These are phyloP conservation scores for Microtus pennsylvanicus DNA, from an alignment of 2,113 vertebrate genomes.

Conservation along the genomic window DNA sequence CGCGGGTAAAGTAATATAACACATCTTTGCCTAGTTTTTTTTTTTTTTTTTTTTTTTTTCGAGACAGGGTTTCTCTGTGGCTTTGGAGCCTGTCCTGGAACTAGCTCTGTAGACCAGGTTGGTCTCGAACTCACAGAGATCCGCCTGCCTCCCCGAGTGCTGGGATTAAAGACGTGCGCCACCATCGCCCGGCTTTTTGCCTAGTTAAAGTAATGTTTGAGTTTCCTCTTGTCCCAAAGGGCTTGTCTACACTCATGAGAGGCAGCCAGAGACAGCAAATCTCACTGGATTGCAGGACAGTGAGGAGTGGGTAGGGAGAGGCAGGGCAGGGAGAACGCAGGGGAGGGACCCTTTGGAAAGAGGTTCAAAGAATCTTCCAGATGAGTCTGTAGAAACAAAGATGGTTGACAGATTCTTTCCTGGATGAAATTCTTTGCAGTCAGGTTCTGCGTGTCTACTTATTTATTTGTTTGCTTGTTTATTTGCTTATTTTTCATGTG, in stretches of 20 bases:
- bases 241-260: rapidly evolving
- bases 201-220: not conserved
- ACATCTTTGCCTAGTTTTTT: not conserved
- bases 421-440: not conserved
- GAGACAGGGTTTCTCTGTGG: no score
- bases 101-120: no score
- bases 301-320: not conserved
- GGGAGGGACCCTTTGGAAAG: not conserved
- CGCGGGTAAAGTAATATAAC: not conserved
- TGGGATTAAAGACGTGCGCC: no score
- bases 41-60: no score
- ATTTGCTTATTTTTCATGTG: not conserved
- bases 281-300: not conserved
- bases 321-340: not conserved
- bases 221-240: not conserved
- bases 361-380: no score
- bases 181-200: no score
- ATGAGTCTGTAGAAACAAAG: rapidly evolving
- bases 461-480: not conserved
- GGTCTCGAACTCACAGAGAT: no score
- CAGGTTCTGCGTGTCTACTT: not conserved
- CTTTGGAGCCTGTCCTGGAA: no score
- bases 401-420: not conserved
- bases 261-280: not conserved
- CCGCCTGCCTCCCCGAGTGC: no score